Evolutionary conservation across 2,797 vertebrate species (phyloP), one percentile per base, ranked within the genome.

Genomic region (Epinephelus awoara): DNA sequence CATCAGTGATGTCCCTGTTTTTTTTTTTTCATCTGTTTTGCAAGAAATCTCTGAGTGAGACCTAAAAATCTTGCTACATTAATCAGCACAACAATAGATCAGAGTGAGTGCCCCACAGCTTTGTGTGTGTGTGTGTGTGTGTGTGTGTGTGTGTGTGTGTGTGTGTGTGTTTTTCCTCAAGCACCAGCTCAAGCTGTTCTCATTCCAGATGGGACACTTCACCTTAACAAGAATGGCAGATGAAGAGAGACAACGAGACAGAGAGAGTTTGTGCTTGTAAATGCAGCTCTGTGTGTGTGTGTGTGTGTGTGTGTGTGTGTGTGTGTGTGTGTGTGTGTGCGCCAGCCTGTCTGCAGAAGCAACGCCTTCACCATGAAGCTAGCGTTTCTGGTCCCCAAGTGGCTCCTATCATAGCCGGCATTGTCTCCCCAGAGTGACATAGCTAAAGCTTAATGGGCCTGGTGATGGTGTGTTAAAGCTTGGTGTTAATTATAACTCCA

Each of bases 401-500:
- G 86, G 67, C 84, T 84, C 63, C 79, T 74, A 52, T 91, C 79
- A 72, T 57, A 62, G 79, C 42, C 1, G 21, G 68, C 79, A 62
- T 72, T 63, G 70, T 88, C 87, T 90, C 91, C 88, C 89, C 79
- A 79, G 86, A 87, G 90, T 91, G 91, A 91, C 90, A 87, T 68
- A 69, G 85, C 83, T 66, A 38, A 86, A 86, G 87, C 79, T 76
- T 90, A 94, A 93, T 91, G 85, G 80, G 87, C 80, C 88, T 79
- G 80, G 77, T 90, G 89, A 91, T 91, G 80, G 80, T 82, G 87
- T 87, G 88, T 83, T 89, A 90, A 88, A 84, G 88, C 77, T 63
- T 13, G 56, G 89, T 89, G 89, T 91, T 94, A 93, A 93, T 92
- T 94, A 93, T 89, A 89, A 88, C 84, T 58, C 82, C 83, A 85